Evolutionary conservation across 2,888 invertebrate species (phyloP), one percentile per base, ranked within the genome.

Genomic region (Danaus chrysippus): DNA sequence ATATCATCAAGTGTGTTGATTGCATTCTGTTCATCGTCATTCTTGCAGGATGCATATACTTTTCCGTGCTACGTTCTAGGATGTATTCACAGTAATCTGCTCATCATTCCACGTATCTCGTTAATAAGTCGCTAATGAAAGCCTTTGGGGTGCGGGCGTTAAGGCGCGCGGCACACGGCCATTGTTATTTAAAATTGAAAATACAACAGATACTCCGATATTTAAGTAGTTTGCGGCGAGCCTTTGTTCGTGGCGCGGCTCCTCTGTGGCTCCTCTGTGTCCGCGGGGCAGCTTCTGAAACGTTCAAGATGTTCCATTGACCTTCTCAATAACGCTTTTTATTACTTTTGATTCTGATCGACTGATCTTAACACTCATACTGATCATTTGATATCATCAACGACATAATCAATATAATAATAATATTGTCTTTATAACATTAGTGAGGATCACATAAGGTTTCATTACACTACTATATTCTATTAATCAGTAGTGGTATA

Each of bases 181-280:
- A 72, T 76, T 76, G 77, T 79, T 80, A 78, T 77, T 73, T 75
- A 73, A 75, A 79, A 79, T 80, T 78, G 74, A 75, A 78, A 81
- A 75, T 75, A 62, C 63, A 73, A 75, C 75, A 79, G 76, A 81
- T 81, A 79, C 76, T 78, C 75, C 76, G 74, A 74, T 74, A 68
- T 70, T 75, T 79, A 81, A 81, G 82, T 79, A 82, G 81, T 82
- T 82, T 72, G 74, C 78, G 75, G 76, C 72, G 58, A 66, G 67
- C 71, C 77, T 81, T 81, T 83, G 80, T 82, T 81, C 77, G 72
- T 68, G 76, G 78, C 71, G 77, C 77, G 71, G 64, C 71, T 58
- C 23, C 23, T 34, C 23, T 34, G 23, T 8, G 23, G 23, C 23
- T 2, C 23, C 23, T 34, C 23, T 34, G 6, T 3, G 6, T 5